Evolutionary conservation across 1,140 invertebrate genomes (phyloP), one percentile per base, ranked within the genome.

Genomic region (Stenopsyche tienmushanensis): DNA sequence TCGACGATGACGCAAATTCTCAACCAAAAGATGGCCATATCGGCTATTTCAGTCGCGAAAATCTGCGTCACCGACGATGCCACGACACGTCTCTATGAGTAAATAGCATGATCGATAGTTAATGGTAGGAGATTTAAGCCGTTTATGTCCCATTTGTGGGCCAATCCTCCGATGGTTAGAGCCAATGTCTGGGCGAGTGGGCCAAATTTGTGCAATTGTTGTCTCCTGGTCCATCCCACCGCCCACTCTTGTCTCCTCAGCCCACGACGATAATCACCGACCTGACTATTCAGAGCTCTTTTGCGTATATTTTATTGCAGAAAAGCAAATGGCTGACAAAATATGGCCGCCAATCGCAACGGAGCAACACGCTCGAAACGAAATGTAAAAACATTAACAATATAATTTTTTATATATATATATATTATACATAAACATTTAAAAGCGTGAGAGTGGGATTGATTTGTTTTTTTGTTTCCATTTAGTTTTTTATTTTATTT

Each of bases 371-470:
- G 53, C 34, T 71, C 55, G 34, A 67, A 53, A 62, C 50, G 34
- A 69, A 69, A 69, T 69, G 67, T 69, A 69, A 69, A 69, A 69
- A 63, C n/a, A 39, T 47, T 34, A 65, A 65, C 44, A 34, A 65
- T 49, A 62, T 60, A 52, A 64, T 69, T 65, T 69, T 69, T 26
- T 69, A 69, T 60, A 3, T 60, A 45, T 60, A 26, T 57, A 57
- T 25, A 55, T 34, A 39, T 52, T 55, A 39, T 57, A 57, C 23
- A 57, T 69, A 62, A 69, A 63, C 50, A 69, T 64, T 69, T 63
- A 62, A 69, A 60, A 65, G 68, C 64, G 68, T 70, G 68, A 70
- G 68, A 70, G 67, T 69, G 67, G 64, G 60, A 66, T 70, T 70
- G 68, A 66, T 70, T 65, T 70, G 68, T 70, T 70, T 64, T 66